These are phyloP conservation scores for Aramus guarauna DNA, from an alignment of 2,113 vertebrate genomes.

Conservation along the genomic window DNA sequence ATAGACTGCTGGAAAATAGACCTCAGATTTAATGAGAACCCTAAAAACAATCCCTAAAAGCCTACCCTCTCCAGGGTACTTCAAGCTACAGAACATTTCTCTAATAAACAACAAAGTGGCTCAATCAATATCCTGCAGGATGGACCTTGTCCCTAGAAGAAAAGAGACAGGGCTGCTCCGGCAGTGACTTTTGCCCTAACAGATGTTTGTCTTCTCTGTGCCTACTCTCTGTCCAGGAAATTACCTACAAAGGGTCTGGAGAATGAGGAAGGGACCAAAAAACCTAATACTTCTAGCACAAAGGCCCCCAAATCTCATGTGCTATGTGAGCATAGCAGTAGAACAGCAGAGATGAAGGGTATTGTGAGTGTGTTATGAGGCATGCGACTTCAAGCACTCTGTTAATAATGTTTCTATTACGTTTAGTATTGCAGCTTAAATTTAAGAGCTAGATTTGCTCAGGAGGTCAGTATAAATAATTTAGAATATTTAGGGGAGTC, in stretches of 20 bases:
- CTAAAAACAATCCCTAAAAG: not conserved
- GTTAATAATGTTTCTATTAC: not conserved
- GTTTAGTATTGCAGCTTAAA: not conserved
- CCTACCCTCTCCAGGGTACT: not conserved
- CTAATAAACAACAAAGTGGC: not conserved
- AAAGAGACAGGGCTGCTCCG: not conserved
- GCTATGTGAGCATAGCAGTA: not conserved
- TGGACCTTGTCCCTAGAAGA: not conserved
- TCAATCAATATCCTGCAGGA: not conserved
- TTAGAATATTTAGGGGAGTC: not conserved
- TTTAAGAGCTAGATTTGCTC: conserved; percentile 6
- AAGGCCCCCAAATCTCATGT: not conserved
- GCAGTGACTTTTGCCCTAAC: not conserved
- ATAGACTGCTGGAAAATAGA: not conserved
- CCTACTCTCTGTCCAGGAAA: not conserved
- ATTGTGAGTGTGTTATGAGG: not conserved
- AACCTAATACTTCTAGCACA: not conserved
- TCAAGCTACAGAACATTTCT: not conserved
- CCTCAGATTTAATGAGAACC: not conserved
- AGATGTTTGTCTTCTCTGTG: not conserved
- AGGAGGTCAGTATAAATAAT: conserved; percentile 11
- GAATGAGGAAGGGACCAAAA: not conserved
- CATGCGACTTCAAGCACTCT: not conserved
- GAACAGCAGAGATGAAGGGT: not conserved
- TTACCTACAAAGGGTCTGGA: not conserved